These are phyloP conservation scores for Steatocranus sp. DNA, from an alignment of 2,797 vertebrate species.

Conservation along the genomic window DNA sequence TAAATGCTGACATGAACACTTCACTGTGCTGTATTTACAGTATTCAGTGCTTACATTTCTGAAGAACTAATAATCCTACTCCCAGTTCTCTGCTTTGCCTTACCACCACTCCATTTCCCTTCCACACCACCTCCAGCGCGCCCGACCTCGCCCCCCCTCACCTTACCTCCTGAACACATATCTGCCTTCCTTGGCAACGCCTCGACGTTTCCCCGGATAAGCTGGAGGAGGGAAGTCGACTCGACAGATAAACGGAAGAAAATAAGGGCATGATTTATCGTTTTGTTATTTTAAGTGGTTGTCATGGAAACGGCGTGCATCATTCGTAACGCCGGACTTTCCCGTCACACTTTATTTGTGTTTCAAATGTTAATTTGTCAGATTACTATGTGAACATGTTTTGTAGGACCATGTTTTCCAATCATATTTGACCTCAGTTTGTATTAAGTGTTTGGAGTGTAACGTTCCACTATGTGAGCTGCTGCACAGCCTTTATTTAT, in stretches of 20 bases:
- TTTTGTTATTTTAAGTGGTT: too few species aligned
- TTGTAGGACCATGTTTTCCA: background rate
- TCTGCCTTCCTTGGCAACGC: background rate
- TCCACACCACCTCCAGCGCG: accelerated
- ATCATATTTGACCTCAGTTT: background rate
- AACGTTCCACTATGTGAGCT: background rate
- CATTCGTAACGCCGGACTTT: background rate
- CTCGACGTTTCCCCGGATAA: accelerated
- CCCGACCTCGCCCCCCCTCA: background rate
- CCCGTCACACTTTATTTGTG: accelerated
- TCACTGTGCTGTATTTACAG: background rate
- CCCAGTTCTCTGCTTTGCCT: background rate
- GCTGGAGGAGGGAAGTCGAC: background rate
- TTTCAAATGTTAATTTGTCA: background rate
- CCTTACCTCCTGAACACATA: background rate
- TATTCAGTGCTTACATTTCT: background rate
- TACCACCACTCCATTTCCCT: background rate
- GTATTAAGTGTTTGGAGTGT: accelerated
- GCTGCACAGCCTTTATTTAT: background rate
- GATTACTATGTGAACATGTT: background rate
- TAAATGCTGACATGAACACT: background rate
- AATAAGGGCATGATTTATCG: too few species aligned
- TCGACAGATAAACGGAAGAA: background rate
- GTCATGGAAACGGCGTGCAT: background rate
- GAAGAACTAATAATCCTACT: background rate